Conservation (phyloP, 2,113 vertebrate species). For the Muntiacus reevesi region DNA sequence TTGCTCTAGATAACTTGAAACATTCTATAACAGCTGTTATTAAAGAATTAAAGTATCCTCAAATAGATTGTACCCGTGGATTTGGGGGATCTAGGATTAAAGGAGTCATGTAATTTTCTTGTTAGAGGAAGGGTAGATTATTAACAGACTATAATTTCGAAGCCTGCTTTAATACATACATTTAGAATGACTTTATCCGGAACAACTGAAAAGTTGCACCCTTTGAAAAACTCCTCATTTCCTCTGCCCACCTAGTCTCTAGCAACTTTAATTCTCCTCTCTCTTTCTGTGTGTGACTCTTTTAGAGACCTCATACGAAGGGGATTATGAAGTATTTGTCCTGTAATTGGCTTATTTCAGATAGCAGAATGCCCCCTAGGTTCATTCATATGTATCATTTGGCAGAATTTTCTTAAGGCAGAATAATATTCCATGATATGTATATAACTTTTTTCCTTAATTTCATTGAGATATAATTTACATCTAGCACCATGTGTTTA, state of each 20-base stretch:
- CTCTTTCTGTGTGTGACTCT: neutral
- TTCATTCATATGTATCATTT: neutral
- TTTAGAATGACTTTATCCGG: neutral
- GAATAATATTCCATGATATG: neutral
- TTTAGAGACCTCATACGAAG: neutral
- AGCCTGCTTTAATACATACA: neutral
- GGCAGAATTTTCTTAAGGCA: neutral
- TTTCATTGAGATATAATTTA: neutral
- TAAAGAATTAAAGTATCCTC: neutral
- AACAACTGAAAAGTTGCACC: neutral
- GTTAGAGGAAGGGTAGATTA: neutral
- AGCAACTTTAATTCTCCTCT: neutral
- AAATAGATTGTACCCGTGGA: neutral
- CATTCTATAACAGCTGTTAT: neutral
- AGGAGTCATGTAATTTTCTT: neutral
- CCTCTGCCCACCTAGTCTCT: neutral
- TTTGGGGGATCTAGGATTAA: neutral
- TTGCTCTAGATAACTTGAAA: neutral
- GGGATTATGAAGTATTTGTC: neutral
- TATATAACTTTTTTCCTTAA: neutral
- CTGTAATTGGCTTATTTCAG: neutral
- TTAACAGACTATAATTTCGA: neutral
- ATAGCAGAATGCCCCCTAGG: neutral
- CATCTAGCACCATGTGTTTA: neutral
- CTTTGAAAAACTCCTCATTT: neutral